phyloP scores from a whole-genome alignment of 2,113 vertebrate species.

The Nyctibius bracteatus region DNA sequence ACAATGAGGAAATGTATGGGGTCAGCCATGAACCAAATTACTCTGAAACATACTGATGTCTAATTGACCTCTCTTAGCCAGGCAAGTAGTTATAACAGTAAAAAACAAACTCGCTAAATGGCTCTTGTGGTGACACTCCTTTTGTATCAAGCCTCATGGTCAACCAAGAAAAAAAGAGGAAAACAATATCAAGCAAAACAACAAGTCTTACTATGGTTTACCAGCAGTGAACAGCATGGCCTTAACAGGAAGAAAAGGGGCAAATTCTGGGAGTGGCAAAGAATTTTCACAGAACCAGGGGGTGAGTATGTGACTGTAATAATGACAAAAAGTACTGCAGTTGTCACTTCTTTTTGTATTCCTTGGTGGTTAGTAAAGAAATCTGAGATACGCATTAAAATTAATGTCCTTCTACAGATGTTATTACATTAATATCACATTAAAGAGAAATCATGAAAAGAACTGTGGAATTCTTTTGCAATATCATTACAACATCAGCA shows the following conservation, averaged over 20 bases:
- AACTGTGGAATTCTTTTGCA: background rate
- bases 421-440: background rate
- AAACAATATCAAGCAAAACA: background rate
- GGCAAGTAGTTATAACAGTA: background rate
- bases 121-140: background rate
- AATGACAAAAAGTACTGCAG: background rate
- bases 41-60: background rate
- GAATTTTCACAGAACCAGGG: background rate
- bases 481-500: background rate
- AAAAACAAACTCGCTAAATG: background rate
- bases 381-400: background rate
- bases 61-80: background rate
- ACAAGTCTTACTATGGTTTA: background rate
- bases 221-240: background rate
- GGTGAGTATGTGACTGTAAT: background rate
- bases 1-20: background rate
- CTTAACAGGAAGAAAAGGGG: background rate
- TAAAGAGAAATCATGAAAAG: background rate
- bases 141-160: background rate
- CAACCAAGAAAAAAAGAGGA: background rate
- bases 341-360: background rate
- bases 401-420: background rate
- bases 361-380: background rate
- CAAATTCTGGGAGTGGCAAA: background rate
- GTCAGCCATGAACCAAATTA: background rate